Percentiles rank a stretch among this genome's conserved stretches.
Evolutionary conservation across 2,797 vertebrate genomes (phyloP).

Genomic region (Loris lydekkerianus): DNA sequence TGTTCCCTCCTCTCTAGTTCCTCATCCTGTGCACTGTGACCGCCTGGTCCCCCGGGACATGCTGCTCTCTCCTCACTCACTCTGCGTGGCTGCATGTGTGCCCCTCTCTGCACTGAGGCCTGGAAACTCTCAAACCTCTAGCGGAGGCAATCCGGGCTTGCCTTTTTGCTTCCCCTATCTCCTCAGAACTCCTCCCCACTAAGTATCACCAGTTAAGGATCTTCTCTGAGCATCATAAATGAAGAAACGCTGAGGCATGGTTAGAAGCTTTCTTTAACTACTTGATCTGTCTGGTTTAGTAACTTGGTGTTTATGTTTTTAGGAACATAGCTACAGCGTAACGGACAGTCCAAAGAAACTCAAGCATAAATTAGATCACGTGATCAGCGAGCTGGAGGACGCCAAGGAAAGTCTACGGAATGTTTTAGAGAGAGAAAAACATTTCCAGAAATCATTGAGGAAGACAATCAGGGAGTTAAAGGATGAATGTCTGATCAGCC

Average conservation of each 20-base stretch:
- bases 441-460: constrained; percentile 78
- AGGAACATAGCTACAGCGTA: constrained; percentile 85
- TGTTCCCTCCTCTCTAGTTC: not conserved
- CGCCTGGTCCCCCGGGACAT: not conserved
- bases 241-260: not conserved
- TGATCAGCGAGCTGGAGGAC: constrained; percentile 83
- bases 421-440: constrained; percentile 80
- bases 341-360: constrained; percentile 85
- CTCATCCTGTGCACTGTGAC: not conserved
- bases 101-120: not conserved
- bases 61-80: not conserved
- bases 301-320: constrained; percentile 74
- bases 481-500: constrained; percentile 81
- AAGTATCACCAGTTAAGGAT: not conserved
- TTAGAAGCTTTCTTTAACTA: constrained; percentile 25
- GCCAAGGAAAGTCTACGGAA: constrained; percentile 79
- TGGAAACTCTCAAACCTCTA: not conserved
- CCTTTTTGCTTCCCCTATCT: not conserved
- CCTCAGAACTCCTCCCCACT: not conserved
- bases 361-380: constrained; percentile 82
- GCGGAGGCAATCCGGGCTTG: not conserved
- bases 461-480: constrained; percentile 80
- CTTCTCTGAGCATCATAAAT: not conserved
- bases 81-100: not conserved
- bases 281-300: constrained; percentile 45